These are phyloP conservation scores for Mesodorylaimus sp. DNA, from an alignment of 2,888 invertebrate species.

Conservation along the genomic window DNA sequence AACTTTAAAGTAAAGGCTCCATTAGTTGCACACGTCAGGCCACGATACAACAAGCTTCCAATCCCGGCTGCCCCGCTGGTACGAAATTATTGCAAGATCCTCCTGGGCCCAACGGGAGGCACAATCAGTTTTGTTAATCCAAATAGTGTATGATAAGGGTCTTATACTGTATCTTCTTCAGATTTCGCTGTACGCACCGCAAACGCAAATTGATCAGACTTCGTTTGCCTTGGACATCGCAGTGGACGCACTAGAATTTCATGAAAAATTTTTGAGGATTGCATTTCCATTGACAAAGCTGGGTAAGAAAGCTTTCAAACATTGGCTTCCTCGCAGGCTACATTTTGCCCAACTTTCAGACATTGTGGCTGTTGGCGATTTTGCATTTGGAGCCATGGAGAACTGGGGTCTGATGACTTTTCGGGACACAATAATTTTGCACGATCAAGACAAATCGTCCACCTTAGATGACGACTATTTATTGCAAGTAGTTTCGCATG, in stretches of 20 bases:
- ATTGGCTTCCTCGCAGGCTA: no score
- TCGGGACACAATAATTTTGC: conserved; percentile 20
- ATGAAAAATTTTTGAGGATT: conserved; percentile 29
- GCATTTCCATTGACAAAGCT: conserved; percentile 31
- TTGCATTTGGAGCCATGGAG: conserved; percentile 26
- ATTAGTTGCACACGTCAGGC: no score
- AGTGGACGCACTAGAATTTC: conserved; percentile 44
- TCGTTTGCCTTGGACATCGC: conserved; percentile 54
- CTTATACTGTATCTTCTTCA: conserved; percentile 14
- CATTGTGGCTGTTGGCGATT: conserved; percentile 23
- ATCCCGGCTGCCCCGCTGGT: no score
- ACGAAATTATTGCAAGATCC: no score
- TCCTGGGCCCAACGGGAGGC: no score
- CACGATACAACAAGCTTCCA: no score
- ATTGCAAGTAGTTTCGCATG: conserved; percentile 22
- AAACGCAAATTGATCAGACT: conserved; percentile 46
- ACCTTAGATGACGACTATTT: conserved; percentile 16
- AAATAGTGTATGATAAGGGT: no score
- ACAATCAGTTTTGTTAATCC: no score
- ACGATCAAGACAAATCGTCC: conserved; percentile 19
- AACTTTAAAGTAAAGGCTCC: no score
- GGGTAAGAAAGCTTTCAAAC: no score
- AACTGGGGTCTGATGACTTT: conserved; percentile 23
- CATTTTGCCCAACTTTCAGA: no score
- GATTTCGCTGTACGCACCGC: conserved; percentile 48